Evolutionary conservation across 2,888 invertebrate species (phyloP).

Genomic region (Zootermopsis nevadensis): DNA sequence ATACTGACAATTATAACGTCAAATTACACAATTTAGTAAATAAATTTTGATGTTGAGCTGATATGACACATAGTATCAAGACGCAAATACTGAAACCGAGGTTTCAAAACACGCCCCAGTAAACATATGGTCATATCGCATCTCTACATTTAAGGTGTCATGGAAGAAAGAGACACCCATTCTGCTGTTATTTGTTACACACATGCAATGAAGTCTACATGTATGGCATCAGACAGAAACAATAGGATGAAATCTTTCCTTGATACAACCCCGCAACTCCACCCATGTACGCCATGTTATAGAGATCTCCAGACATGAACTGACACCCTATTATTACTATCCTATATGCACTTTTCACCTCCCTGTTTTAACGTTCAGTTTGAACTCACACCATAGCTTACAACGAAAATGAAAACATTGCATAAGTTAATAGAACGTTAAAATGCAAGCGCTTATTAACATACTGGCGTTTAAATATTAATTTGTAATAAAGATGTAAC

Average conservation of each 20-base stretch:
- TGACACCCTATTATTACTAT: slow-evolving; percentile 51
- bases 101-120: not conserved
- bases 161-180: slow-evolving; percentile 38
- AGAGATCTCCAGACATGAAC: slow-evolving; percentile 40
- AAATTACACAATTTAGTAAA: too few relatives aligned
- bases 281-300: slow-evolving; percentile 43
- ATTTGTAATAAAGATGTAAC: slow-evolving; percentile 45
- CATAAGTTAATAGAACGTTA: slow-evolving; percentile 5
- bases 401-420: slow-evolving; percentile 34
- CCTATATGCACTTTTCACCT: not conserved
- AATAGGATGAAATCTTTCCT: slow-evolving; percentile 49
- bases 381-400: not conserved
- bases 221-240: slow-evolving; percentile 30
- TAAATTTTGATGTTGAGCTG: too few relatives aligned
- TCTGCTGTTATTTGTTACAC: not conserved
- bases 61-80: too few relatives aligned
- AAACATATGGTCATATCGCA: slow-evolving; percentile 9
- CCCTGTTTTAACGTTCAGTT: not conserved
- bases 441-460: slow-evolving; percentile 32
- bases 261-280: slow-evolving; percentile 43
- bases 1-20: too few relatives aligned
- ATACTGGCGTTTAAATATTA: slow-evolving; percentile 35
- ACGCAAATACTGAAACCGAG: not conserved
- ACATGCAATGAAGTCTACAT: not conserved
- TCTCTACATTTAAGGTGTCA: slow-evolving; percentile 50